Percentiles rank a stretch among this genome's conserved stretches.
Conservation (phyloP, 1,140 invertebrate genomes). For the Sinella curviseta region DNA sequence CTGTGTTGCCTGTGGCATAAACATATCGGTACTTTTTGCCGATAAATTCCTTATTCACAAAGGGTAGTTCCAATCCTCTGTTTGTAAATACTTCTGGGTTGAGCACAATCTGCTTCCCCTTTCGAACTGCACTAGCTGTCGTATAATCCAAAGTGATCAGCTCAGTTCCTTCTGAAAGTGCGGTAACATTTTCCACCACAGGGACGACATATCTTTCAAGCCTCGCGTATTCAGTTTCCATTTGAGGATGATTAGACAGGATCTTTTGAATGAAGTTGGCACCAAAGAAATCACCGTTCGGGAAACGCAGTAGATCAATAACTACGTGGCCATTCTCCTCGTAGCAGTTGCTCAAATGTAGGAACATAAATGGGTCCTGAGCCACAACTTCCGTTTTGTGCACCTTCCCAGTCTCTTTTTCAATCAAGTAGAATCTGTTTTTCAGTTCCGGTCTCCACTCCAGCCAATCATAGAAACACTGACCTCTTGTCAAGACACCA, state of each 20-base stretch:
- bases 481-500: conserved; percentile 27
- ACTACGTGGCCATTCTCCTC: conserved; percentile 34
- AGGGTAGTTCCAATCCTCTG: conserved; percentile 34
- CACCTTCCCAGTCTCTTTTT: conserved; percentile 44
- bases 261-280: conserved; percentile 14
- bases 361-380: conserved; percentile 31
- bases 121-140: conserved; percentile 28
- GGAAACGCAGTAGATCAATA: conserved; percentile 25
- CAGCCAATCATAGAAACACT: conserved; percentile 38
- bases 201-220: conserved; percentile 38
- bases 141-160: neutral
- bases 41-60: conserved; percentile 30
- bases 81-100: conserved; percentile 25
- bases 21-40: conserved; percentile 36
- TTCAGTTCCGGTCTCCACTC: conserved; percentile 38
- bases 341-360: conserved; percentile 43
- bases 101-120: conserved; percentile 38
- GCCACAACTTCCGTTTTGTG: conserved; percentile 35
- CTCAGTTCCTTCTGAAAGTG: conserved; percentile 15
- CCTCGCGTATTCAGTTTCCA: conserved; percentile 27
- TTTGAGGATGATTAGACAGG: conserved; percentile 2
- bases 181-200: neutral
- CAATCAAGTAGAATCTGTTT: conserved; percentile 40
- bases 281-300: conserved; percentile 26
- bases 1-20: conserved; percentile 38